Evolutionary conservation across 2,113 vertebrate species (phyloP).

Genomic region (Dolichallabes microphthalmus): DNA sequence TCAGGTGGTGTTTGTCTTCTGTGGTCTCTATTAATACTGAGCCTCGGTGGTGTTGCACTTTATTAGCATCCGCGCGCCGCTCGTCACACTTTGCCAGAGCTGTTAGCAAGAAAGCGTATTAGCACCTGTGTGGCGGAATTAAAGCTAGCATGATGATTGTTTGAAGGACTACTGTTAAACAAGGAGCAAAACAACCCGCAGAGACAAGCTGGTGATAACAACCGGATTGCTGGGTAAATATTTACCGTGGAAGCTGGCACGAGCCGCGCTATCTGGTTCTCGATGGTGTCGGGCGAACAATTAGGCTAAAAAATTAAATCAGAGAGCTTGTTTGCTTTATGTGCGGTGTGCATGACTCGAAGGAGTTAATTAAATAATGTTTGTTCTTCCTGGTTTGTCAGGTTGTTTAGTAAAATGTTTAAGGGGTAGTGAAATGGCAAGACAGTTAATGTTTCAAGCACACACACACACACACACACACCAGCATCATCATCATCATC

Average conservation of each 20-base stretch:
- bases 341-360: not conserved
- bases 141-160: slow-evolving; percentile 47
- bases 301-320: slow-evolving; percentile 22
- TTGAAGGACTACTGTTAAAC: slow-evolving; percentile 49
- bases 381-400: slow-evolving; percentile 17
- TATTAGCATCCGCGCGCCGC: slow-evolving; percentile 48
- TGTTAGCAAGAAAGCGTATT: slow-evolving; percentile 42
- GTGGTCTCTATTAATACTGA: slow-evolving; percentile 39
- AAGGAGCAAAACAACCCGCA: slow-evolving; percentile 52
- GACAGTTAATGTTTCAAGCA: not conserved
- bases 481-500: slow-evolving; percentile 35
- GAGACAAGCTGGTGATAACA: slow-evolving; percentile 47
- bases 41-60: slow-evolving; percentile 1
- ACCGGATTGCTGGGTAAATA: slow-evolving; percentile 48
- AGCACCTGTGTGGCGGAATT: slow-evolving; percentile 33
- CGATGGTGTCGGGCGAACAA: not conserved
- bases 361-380: slow-evolving; percentile 8
- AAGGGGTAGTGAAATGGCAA: not conserved
- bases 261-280: not conserved
- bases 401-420: not conserved
- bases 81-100: slow-evolving; percentile 32
- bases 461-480: slow-evolving; percentile 57
- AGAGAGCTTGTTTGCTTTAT: not conserved
- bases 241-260: slow-evolving; percentile 40
- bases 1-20: slow-evolving; percentile 16